phyloP scores from a whole-genome alignment of 2,888 invertebrate genomes.

The Ectemnius continuus region DNA sequence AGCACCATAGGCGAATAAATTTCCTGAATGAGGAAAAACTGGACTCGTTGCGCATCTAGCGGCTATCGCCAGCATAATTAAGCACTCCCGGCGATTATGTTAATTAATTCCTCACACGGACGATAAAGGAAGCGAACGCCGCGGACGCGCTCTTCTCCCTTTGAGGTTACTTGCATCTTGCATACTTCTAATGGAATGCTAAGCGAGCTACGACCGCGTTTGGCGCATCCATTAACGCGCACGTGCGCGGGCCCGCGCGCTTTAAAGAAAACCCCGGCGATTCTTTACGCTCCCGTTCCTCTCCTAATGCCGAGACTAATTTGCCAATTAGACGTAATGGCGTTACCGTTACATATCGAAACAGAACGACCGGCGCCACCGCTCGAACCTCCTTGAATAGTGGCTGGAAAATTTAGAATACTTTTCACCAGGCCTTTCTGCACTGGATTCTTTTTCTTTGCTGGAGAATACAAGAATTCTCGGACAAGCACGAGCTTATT shows the following conservation, averaged over 20 bases:
- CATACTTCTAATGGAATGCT: slow-evolving; percentile 21
- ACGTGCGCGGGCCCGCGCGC: too few relatives aligned
- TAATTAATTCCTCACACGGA: slow-evolving; percentile 47
- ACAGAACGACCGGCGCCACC: background rate
- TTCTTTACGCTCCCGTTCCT: slow-evolving; percentile 64
- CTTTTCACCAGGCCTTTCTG: too few relatives aligned
- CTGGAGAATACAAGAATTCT: too few relatives aligned
- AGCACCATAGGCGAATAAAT: too few relatives aligned
- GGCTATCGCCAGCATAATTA: slow-evolving; percentile 21
- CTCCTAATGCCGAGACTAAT: slow-evolving; percentile 34
- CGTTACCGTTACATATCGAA: slow-evolving; percentile 27
- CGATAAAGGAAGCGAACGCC: slow-evolving; percentile 42
- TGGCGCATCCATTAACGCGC: slow-evolving; percentile 47
- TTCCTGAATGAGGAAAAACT: background rate
- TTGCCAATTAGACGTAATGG: slow-evolving; percentile 32
- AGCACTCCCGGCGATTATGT: slow-evolving; percentile 32
- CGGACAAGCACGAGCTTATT: too few relatives aligned
- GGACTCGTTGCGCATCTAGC: too few relatives aligned
- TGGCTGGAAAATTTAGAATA: too few relatives aligned
- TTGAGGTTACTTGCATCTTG: too few relatives aligned
- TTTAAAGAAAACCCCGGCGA: slow-evolving; percentile 23
- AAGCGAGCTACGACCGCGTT: slow-evolving; percentile 36
- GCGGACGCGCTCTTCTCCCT: too few relatives aligned
- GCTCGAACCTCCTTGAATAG: too few relatives aligned
- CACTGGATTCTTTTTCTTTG: too few relatives aligned